Base-by-base conservation (phyloP, 2,797 vertebrate genomes). In the Morelia viridis region DNA sequence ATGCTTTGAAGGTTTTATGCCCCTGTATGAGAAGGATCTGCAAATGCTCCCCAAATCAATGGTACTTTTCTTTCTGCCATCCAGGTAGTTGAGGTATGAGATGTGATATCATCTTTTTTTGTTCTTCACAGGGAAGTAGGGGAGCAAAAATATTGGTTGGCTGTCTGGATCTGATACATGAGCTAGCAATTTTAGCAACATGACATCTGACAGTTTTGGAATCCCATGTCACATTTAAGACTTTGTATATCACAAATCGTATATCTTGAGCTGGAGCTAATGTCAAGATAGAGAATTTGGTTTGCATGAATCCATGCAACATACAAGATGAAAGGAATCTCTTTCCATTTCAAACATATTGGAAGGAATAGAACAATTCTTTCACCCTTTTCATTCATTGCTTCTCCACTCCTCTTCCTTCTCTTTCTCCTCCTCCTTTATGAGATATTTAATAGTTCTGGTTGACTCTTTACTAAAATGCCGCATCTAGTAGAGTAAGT, bases 301-400 rank as follows among this genome's bases (percentile, higher is more conserved):
- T 24, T 92, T 71, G 0, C 28, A 10, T 22, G 2, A 56, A 0
- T 26, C 64, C 1, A 26, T 83, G 13, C 50, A 65, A 53, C 68
- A 83, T 31, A 53, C 31, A 0, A 0, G 0, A 0, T 46, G 1
- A 53, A 86, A 88, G 61, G 31, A 10, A 4, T 13, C 11, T 8
- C 7, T 1, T 10, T 17, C 7, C 13, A 50, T 9, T 1, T 93
- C 13, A 80, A 93, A 61, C 56, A 87, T 15, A 41, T 1, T 1
- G 1, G 26, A 6, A 62, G 1, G 11, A 58, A 0, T 53, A 50
- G 12, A 5, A 89, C 12, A 1, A 64, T 64, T 31, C 15, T 68
- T 68, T 31, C 65, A 35, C 31, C 65, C 65, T 31, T 17, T 35
- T 68, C 65, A 17, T 68, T 31, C 5, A 17, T 5, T 31, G n/a